A percentile compares a stretch with the other conserved stretches of the same genome.
phyloP scores from a whole-genome alignment of 2,113 vertebrate genomes.

The Echinops telfairi region DNA sequence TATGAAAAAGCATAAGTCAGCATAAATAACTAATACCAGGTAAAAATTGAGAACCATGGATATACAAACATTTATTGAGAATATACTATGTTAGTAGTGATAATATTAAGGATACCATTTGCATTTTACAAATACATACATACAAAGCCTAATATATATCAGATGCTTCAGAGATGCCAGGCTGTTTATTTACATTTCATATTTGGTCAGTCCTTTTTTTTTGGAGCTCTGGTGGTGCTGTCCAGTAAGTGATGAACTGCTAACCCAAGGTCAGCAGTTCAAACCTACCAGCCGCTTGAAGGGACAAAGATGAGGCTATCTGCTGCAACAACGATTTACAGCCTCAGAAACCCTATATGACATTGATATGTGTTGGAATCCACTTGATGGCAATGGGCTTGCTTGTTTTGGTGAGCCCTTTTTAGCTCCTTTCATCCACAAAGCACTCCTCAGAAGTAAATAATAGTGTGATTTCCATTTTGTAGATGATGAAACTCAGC shows the following conservation, averaged over 20 bases:
- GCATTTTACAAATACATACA: background rate
- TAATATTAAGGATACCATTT: background rate
- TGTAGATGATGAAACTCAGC: constrained; percentile 34
- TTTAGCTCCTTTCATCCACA: constrained; percentile 10
- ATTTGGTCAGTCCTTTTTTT: background rate
- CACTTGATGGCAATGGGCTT: too few species aligned
- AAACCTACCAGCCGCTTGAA: too few species aligned
- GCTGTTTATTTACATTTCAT: background rate
- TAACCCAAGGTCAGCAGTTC: too few species aligned
- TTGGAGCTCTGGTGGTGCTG: too few species aligned
- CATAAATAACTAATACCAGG: background rate
- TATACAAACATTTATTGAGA: constrained; percentile 43
- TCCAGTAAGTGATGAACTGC: too few species aligned
- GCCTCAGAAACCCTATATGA: too few species aligned
- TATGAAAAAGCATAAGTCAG: constrained; percentile 9
- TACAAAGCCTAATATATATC: background rate
- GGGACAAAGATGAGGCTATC: too few species aligned
- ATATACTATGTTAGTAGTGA: background rate
- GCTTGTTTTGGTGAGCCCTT: background rate
- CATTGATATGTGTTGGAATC: too few species aligned
- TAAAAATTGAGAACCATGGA: background rate
- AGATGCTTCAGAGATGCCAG: background rate
- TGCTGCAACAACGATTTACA: too few species aligned
- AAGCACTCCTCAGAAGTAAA: background rate
- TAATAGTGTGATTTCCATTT: background rate